These are phyloP conservation scores for Amphipyra tragopoginis DNA, from an alignment of 2,888 invertebrate species.

Conservation along the genomic window DNA sequence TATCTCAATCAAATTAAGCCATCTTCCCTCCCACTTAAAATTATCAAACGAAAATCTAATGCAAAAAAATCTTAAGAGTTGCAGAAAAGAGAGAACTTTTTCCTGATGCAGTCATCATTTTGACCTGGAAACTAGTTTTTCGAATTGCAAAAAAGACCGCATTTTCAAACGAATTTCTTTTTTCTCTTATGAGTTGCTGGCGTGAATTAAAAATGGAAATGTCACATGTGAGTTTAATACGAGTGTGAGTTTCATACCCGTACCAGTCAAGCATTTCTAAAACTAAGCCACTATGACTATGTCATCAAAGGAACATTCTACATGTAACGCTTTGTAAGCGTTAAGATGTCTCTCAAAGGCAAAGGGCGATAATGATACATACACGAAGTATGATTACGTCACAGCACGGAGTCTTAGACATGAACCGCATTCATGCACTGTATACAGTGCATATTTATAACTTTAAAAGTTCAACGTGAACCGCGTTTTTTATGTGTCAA, in stretches of 20 bases:
- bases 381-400: slow-evolving; percentile 11
- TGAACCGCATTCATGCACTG: slow-evolving; percentile 3
- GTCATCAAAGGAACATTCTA: slow-evolving; percentile 27
- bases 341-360: slow-evolving; percentile 19
- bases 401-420: slow-evolving; percentile 3
- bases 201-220: not conserved
- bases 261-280: not conserved
- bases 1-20: too few species aligned
- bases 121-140: not conserved
- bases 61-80: too few species aligned
- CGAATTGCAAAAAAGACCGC: too few species aligned
- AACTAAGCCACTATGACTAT: slow-evolving; percentile 1
- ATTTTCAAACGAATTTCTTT: not conserved
- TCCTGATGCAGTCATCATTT: too few species aligned
- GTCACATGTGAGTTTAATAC: not conserved
- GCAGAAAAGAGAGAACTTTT: too few species aligned
- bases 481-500: too few species aligned
- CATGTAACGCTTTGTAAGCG: slow-evolving; percentile 17
- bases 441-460: not conserved
- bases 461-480: too few species aligned
- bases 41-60: too few species aligned
- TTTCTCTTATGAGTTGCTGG: not conserved
- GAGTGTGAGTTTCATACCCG: not conserved
- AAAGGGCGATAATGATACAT: slow-evolving; percentile 35
- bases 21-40: too few species aligned